Conservation (phyloP, 2,113 vertebrate genomes). For the Rhea americana region DNA sequence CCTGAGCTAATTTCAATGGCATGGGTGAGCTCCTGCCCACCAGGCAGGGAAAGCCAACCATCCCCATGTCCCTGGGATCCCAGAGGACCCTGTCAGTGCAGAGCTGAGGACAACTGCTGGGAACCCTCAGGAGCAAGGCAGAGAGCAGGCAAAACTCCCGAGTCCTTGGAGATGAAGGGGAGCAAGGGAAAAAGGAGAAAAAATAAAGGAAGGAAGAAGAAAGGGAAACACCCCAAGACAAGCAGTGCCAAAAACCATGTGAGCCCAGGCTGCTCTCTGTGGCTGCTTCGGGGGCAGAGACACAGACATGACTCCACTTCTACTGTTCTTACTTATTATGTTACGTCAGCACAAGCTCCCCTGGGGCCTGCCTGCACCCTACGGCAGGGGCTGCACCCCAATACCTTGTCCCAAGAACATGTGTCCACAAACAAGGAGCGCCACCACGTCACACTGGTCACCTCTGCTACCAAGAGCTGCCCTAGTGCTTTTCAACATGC, state of each 20-base stretch:
- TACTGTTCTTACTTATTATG: background rate
- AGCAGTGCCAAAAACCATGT: background rate
- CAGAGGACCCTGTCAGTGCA: background rate
- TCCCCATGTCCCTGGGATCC: background rate
- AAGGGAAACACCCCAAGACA: background rate
- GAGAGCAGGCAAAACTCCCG: background rate
- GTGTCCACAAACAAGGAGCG: background rate
- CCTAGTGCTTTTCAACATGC: background rate
- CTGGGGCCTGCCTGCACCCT: background rate
- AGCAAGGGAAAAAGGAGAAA: background rate
- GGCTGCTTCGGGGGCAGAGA: background rate
- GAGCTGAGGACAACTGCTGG: background rate
- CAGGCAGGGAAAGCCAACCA: background rate
- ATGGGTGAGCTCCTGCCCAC: background rate
- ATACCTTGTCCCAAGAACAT: background rate
- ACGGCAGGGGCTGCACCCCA: background rate
- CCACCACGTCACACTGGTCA: background rate
- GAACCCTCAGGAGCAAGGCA: fast-evolving
- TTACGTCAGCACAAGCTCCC: background rate
- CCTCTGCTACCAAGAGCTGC: background rate
- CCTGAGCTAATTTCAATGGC: background rate
- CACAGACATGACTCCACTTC: background rate
- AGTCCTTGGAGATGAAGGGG: background rate
- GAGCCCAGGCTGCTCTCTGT: background rate
- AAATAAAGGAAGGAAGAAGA: background rate